Evolutionary conservation across 2,113 vertebrate species (phyloP), one percentile per base, ranked within the genome.

Genomic region (Paratilapia polleni): DNA sequence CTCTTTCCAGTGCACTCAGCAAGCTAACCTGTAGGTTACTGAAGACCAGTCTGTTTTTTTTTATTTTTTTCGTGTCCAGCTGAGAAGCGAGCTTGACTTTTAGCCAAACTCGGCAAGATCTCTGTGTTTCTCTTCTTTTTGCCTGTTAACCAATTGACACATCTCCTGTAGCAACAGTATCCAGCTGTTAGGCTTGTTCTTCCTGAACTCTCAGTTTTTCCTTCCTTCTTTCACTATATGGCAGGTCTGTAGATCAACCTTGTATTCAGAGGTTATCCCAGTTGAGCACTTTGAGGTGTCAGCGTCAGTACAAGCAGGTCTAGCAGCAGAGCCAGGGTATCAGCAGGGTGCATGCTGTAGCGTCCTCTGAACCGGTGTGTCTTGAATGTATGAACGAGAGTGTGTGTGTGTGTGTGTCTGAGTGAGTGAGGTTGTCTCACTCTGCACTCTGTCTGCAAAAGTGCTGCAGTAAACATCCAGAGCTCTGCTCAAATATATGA

Each of bases 391-490:
- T 91, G 88, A 79, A 26, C 36, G 86, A 79, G 85, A 73, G 91
- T 91, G 89, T 34, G 63, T 89, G 86, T 70, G 91, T 68, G 87
- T 79, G 90, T 73, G 89, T 91, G 88, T 43, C 59, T 87, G 87
- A 3, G 78, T 31, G 78, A 66, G 83, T 28, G 63, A 77, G 86
- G 83, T 89, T 76, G 90, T 66, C 84, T 88, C 84, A 85, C 61
- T 61, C 92, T 83, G 94, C 87, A 95, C 96, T 94, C 93, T 89
- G 84, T 66, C 93, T 88, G 82, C 76, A 78, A 91, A 95, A 97
- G 95, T 95, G 95, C 96, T 97, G 96, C 96, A 95, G 96, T 96
- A 94, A 95, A 96, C 91, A 95, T 94, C 95, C 95, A 95, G 95
- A 94, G 94, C 90, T 66, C 89, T 70, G 87, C 94, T 94, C 88